Conservation (phyloP, 2,797 vertebrate genomes). For the Psittacula echo region DNA sequence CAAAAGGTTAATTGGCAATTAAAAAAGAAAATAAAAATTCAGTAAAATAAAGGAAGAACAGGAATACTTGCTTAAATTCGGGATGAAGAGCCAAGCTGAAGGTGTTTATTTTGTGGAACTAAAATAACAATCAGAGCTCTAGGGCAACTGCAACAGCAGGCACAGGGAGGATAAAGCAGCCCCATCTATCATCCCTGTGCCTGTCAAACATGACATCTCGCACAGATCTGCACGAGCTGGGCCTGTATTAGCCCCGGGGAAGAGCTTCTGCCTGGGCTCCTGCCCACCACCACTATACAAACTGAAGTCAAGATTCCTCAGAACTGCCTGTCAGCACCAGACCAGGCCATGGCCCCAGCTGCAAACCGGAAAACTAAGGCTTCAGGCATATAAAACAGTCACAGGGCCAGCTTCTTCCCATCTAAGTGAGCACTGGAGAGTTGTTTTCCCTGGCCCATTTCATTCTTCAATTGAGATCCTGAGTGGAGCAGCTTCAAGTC, state of each 20-base stretch:
- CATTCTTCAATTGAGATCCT: not conserved
- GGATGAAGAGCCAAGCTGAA: not conserved
- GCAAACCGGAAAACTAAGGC: not conserved
- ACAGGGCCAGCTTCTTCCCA: not conserved
- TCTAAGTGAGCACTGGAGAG: not conserved
- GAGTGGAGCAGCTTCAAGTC: not conserved
- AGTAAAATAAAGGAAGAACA: not conserved
- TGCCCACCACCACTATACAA: rapidly evolving
- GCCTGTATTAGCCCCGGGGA: too few relatives aligned
- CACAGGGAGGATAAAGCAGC: not conserved
- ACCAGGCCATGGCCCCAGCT: not conserved
- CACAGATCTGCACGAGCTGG: rapidly evolving
- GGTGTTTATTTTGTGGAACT: not conserved
- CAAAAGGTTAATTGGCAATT: not conserved
- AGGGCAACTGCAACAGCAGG: not conserved
- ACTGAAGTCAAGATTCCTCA: not conserved
- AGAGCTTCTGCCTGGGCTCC: not conserved
- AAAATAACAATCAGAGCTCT: not conserved
- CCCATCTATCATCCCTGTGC: not conserved
- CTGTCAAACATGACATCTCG: rapidly evolving
- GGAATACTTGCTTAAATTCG: not conserved
- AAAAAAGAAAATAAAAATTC: not conserved
- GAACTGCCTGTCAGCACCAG: not conserved
- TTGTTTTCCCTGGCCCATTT: not conserved
- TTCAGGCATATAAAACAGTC: not conserved